These are phyloP conservation scores for Bergia puertoricense DNA, from an alignment of 92 coral and sea anemone species.

Conservation along the genomic window DNA sequence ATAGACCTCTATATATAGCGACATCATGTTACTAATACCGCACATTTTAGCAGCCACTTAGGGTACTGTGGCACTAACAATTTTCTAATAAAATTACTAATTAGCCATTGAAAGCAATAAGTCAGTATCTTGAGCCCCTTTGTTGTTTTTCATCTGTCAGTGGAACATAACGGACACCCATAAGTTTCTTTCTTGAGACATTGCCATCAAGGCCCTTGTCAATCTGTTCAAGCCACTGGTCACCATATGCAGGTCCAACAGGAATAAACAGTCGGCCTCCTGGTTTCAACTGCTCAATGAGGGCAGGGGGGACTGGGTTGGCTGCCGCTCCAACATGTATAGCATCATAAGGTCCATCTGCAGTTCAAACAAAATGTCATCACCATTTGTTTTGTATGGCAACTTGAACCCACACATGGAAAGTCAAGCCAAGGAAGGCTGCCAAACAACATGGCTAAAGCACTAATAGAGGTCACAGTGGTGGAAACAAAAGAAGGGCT, in stretches of 20 bases:
- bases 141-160: conserved; percentile 82
- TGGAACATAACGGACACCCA: conserved; percentile 99
- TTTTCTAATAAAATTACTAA: background rate
- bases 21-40: background rate
- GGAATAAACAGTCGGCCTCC: conserved; percentile 95
- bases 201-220: conserved; percentile 87
- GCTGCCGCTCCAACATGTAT: conserved; percentile 99
- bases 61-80: background rate
- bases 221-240: conserved; percentile 95
- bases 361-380: background rate
- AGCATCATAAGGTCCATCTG: conserved; percentile 96
- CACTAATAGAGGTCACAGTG: too few relatives aligned
- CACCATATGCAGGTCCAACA: conserved; percentile 90
- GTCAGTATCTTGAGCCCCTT: conserved; percentile 35
- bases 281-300: conserved; percentile 86
- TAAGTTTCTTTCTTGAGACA: conserved; percentile 72
- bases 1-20: too few relatives aligned
- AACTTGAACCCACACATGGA: background rate
- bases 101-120: background rate
- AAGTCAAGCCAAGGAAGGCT: too few relatives aligned
- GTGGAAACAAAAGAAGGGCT: too few relatives aligned
- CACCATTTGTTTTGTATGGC: background rate
- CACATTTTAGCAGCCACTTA: background rate
- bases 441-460: too few relatives aligned
- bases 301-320: conserved; percentile 88